Percentiles rank a stretch among this genome's conserved stretches.
phyloP scores from a whole-genome alignment of 2,888 invertebrate genomes.

The Torymus tubicola region DNA sequence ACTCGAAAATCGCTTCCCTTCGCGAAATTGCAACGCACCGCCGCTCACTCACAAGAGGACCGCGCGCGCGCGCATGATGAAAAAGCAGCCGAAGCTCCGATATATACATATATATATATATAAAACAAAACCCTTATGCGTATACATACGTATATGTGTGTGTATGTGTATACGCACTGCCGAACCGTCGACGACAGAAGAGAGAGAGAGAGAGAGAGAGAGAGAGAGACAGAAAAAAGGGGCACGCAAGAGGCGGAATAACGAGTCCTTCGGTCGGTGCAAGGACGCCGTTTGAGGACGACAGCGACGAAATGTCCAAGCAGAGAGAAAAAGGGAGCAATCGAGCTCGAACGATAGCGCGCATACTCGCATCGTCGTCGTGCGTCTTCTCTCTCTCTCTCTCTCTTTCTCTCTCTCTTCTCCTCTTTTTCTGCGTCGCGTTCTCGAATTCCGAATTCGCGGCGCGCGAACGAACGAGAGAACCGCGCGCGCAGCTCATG shows the following conservation, averaged over 20 bases:
- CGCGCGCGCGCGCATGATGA: too few species aligned
- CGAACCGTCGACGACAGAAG: constrained; percentile 5
- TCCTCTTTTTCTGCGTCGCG: not conserved
- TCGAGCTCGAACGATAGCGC: not conserved
- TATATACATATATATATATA: not conserved
- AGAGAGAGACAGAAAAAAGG: not conserved
- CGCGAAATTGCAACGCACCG: constrained; percentile 17
- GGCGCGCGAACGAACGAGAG: constrained; percentile 22
- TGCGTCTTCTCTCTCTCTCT: too few species aligned
- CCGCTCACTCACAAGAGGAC: too few species aligned
- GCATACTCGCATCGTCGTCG: constrained; percentile 13
- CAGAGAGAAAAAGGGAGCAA: not conserved
- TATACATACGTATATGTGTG: too few species aligned
- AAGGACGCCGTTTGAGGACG: not conserved
- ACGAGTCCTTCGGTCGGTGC: constrained; percentile 2
- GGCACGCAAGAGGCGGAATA: constrained; percentile 4
- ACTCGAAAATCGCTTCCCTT: constrained; percentile 15
- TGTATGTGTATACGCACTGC: too few species aligned
- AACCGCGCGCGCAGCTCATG: too few species aligned
- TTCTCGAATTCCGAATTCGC: constrained; percentile 51
- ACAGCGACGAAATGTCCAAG: too few species aligned
- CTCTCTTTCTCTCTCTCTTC: constrained; percentile 8
- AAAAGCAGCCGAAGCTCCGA: too few species aligned
- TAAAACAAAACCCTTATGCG: constrained; percentile 32
- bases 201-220: not conserved